Evolutionary conservation across 2,888 invertebrate species (phyloP).

Genomic region (Acanthosoma haemorrhoidale): DNA sequence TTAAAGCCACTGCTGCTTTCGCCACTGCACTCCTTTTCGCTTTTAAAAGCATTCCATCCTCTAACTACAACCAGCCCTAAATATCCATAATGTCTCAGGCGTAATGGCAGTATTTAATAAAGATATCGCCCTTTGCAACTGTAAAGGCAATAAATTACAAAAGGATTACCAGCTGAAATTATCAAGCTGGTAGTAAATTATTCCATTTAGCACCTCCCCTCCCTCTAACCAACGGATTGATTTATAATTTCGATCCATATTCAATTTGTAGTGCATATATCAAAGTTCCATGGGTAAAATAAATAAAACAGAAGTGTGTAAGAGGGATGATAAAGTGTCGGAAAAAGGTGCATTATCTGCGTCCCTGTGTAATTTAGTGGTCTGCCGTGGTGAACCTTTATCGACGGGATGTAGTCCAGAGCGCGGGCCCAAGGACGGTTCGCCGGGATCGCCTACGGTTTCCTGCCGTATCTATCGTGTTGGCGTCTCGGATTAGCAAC

Average conservation of each 20-base stretch:
- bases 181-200: neutral
- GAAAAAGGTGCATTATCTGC: conserved; percentile 24
- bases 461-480: conserved; percentile 3
- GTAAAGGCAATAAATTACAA: neutral
- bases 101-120: neutral
- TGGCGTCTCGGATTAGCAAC: neutral
- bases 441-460: conserved; percentile 16
- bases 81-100: too few species aligned
- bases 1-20: too few species aligned
- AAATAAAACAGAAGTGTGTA: neutral
- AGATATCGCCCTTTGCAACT: neutral
- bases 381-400: neutral
- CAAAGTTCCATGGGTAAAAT: neutral
- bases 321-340: conserved; percentile 8
- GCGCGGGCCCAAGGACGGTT: conserved; percentile 4
- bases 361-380: conserved; percentile 12
- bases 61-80: too few species aligned
- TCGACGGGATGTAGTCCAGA: neutral
- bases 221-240: too few species aligned
- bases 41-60: too few species aligned
- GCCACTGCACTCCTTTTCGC: too few species aligned
- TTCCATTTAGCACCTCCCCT: neutral
- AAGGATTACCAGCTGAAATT: neutral
- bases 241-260: conserved; percentile 24
- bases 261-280: conserved; percentile 20